Evolutionary conservation across 2,888 invertebrate genomes (phyloP), one percentile per base, ranked within the genome.

Genomic region (Drosophila monieri): DNA sequence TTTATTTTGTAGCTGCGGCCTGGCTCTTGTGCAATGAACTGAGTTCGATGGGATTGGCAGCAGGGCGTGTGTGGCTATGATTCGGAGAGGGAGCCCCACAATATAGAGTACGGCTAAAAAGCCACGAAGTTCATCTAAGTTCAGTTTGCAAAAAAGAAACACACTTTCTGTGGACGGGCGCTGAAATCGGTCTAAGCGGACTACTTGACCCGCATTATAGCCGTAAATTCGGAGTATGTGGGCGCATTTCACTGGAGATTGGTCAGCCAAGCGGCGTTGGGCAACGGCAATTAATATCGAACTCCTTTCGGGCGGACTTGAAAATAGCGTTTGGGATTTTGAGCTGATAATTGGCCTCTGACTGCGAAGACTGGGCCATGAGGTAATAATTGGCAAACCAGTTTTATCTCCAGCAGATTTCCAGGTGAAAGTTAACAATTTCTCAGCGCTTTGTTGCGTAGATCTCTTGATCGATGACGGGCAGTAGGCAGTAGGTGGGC

Each of bases 351-450:
- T 62, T 53, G 43, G 25, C 58, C 53, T 25, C 43, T 21, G 64
- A 49, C 49, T 57, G 44, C 14, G 14, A 48, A 39, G 62, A 23
- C 52, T 52, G 47, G 65, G 43, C 18, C 66, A 78, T 79, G 80
- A 84, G 80, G 80, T 80, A 80, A 80, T 84, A 80, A 57, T 80
- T 84, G 77, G 78, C 85, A 68, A 77, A 84, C 84, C 78, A 78
- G 80, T 80, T 80, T 76, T 14, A 59, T 60, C 25, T 56, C 51
- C 52, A 6, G 41, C 39, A 46, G 70, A 55, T 55, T 69, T 64
- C 57, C 30, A 66, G 78, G 80, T 77, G 80, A 80, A 80, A 80
- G 80, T 83, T 80, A 56, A 55, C 53, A 47, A 61, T 65, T 57
- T 56, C 61, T 52, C 52, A 51, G 43, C 57, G 52, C 10, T 39